Conservation (phyloP, 2,113 vertebrate genomes). For the Nematolebias whitei region DNA sequence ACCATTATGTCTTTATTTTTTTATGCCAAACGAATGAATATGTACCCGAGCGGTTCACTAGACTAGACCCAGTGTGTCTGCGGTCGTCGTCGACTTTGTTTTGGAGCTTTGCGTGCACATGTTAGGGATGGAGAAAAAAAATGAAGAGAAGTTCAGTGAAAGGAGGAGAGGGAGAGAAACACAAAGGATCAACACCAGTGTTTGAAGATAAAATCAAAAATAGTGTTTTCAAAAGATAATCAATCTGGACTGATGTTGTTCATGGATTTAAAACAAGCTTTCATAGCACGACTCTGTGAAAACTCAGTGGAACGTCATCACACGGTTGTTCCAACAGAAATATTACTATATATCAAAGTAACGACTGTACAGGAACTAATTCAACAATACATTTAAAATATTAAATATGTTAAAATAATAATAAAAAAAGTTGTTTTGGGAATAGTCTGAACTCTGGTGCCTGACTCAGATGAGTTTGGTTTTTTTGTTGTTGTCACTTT, state of each 20-base stretch:
- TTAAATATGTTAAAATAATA: no score
- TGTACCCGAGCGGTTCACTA: constrained; percentile 18
- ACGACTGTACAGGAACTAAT: not conserved
- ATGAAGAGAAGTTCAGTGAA: constrained; percentile 14
- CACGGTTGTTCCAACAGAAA: no score
- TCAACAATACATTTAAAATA: constrained; percentile 13
- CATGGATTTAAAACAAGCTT: constrained; percentile 33
- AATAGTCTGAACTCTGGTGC: no score
- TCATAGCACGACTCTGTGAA: constrained; percentile 37
- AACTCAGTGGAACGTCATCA: constrained; percentile 9
- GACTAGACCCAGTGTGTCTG: constrained; percentile 21
- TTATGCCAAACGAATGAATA: constrained; percentile 38
- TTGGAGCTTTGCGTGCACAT: constrained; percentile 3
- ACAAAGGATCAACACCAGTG: constrained; percentile 14
- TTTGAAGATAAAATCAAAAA: constrained; percentile 41
- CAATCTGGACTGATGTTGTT: constrained; percentile 20
- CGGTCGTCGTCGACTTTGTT: constrained; percentile 14
- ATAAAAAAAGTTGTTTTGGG: not conserved
- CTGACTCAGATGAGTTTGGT: no score
- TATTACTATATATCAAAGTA: no score
- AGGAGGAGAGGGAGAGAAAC: constrained; percentile 4
- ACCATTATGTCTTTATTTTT: constrained; percentile 44
- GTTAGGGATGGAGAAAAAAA: constrained; percentile 9
- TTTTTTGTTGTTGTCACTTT: no score
- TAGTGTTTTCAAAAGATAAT: constrained; percentile 44